Evolutionary conservation across 2,113 vertebrate species (phyloP).

Genomic region (Uria aalge): DNA sequence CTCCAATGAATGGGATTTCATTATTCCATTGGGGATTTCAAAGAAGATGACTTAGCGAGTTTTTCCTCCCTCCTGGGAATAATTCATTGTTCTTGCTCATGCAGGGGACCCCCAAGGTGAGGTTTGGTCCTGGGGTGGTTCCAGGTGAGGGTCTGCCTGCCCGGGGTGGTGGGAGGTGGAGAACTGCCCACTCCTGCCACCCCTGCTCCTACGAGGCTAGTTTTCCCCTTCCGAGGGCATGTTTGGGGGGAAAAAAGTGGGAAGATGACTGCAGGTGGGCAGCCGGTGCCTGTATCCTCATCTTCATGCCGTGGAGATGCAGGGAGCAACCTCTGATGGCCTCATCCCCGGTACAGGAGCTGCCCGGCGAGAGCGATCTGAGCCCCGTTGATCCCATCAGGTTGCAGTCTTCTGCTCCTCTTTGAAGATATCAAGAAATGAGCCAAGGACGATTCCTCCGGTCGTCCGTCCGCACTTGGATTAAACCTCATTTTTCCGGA

Average conservation of each 20-base stretch:
- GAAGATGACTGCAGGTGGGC: too few species aligned
- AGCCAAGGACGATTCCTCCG: background rate
- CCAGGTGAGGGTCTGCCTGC: background rate
- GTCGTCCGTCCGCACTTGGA: background rate
- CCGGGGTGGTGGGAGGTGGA: background rate
- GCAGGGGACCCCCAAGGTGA: background rate
- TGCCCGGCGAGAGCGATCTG: background rate
- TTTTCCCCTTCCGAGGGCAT: accelerated
- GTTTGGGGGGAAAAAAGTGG: background rate
- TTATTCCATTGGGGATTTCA: background rate
- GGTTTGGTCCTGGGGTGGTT: background rate
- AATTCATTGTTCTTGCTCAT: background rate
- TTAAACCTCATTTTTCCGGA: background rate
- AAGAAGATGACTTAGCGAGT: background rate
- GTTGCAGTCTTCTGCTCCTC: background rate
- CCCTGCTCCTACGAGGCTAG: background rate
- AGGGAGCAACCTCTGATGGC: background rate
- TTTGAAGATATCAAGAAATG: background rate
- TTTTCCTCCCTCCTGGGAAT: background rate
- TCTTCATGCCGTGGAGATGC: background rate
- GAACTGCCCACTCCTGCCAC: background rate
- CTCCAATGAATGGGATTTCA: background rate
- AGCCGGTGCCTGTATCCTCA: accelerated
- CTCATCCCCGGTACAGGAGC: background rate
- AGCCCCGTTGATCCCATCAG: background rate